Evolutionary conservation across 2,797 vertebrate species (phyloP), one percentile per base, ranked within the genome.

Genomic region (Trematomus bernacchii): DNA sequence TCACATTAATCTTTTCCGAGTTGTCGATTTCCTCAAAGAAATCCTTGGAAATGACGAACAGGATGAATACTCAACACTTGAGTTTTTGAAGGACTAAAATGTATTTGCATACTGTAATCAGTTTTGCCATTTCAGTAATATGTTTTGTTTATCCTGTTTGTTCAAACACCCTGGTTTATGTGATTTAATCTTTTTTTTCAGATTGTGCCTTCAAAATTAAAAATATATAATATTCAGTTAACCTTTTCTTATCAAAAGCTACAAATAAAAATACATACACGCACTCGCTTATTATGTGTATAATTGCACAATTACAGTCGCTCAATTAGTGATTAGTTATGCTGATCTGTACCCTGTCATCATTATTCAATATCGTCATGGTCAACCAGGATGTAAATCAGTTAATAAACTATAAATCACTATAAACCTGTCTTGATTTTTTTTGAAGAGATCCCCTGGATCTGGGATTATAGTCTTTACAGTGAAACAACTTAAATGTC

Each of bases 1-100:
- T 72, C 92, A 93, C 40, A 63, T 92, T 0, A 93, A 93, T 80
- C 83, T 94, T 47, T 94, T 93, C 80, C 89, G 0, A 82, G 81
- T 93, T 43, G 2, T 82, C 4, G 70, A 75, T 42, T 94, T 93
- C 47, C 84, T 94, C 13, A 85, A 85, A 76, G 4, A 2, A 0
- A 7, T 90, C 57, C 86, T 94, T 10, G 86, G 79, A 71, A 51
- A 86, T 1, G 10, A 75, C 0, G 0, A 0, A 0, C 75, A 82
- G 73, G 1, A 67, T 16, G 80, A 78, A 0, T 93, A 65, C 14
- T 57, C 18, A 37, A 52, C 91, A 13, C 71, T 91, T 53, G 0
- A 8, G 1, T 94, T 94, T 84, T 70, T 93, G 58, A 0, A 50
- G 0, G 16, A 11, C 4, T 87, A 55, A 66, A 84, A 76, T n/a